These are phyloP conservation scores for Bombus consobrinus DNA, from an alignment of 1,140 invertebrate genomes.

Conservation along the genomic window DNA sequence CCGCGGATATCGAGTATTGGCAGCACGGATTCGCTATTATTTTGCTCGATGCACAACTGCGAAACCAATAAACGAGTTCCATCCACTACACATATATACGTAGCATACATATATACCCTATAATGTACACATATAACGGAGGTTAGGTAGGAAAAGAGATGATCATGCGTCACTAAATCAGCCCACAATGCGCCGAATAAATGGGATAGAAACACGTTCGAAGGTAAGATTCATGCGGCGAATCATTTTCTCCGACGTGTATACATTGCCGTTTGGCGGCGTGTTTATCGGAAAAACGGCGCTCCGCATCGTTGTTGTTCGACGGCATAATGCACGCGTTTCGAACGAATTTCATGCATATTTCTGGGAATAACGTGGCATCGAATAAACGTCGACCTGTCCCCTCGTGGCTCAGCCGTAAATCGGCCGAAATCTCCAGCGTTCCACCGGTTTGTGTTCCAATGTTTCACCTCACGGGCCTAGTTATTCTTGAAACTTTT, in stretches of 20 bases:
- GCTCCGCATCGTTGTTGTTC: constrained; percentile 5
- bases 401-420: constrained; percentile 12
- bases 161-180: constrained; percentile 51
- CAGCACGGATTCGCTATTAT: constrained; percentile 59
- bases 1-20: constrained; percentile 59
- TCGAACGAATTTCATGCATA: constrained; percentile 44
- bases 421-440: constrained; percentile 18
- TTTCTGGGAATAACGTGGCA: constrained; percentile 40
- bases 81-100: not conserved
- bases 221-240: constrained; percentile 56
- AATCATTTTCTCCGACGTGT: constrained; percentile 64
- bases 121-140: not conserved
- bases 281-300: constrained; percentile 48
- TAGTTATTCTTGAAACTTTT: not conserved
- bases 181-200: constrained; percentile 52
- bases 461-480: too few relatives aligned
- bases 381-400: constrained; percentile 55
- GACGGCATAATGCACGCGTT: constrained; percentile 30
- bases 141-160: constrained; percentile 17
- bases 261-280: constrained; percentile 11
- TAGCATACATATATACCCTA: constrained; percentile 26
- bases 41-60: constrained; percentile 45
- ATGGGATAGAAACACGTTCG: constrained; percentile 61
- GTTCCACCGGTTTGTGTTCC: not conserved
- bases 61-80: constrained; percentile 54